A percentile compares a stretch with the other conserved stretches of the same genome.
Evolutionary conservation across 2,888 invertebrate genomes (phyloP).

Genomic region (Morpho deidamia): DNA sequence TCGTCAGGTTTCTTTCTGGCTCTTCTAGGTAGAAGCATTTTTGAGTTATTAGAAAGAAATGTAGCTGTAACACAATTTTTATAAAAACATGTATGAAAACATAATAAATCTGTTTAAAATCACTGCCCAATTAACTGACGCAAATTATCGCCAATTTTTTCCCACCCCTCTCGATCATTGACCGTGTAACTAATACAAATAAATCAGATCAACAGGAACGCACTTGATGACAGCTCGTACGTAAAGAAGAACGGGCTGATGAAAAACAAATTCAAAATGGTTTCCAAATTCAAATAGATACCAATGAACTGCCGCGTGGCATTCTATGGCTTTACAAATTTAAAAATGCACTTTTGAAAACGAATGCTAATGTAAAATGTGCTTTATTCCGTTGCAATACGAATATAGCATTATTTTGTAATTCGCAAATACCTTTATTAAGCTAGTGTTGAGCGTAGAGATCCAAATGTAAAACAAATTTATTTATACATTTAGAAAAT

Average conservation of each 20-base stretch:
- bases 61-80: too few relatives aligned
- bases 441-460: slow-evolving; percentile 12
- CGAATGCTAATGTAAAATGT: not conserved
- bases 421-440: not conserved
- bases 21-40: too few relatives aligned
- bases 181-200: slow-evolving; percentile 61
- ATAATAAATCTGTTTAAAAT: not conserved
- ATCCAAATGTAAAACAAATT: slow-evolving; percentile 16
- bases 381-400: slow-evolving; percentile 3
- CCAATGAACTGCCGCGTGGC: slow-evolving; percentile 72
- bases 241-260: slow-evolving; percentile 63
- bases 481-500: slow-evolving; percentile 1
- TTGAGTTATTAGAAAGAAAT: too few relatives aligned
- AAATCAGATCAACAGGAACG: slow-evolving; percentile 54
- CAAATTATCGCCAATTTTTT: slow-evolving; percentile 40
- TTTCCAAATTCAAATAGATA: slow-evolving; percentile 73
- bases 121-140: slow-evolving; percentile 33
- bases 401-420: not conserved
- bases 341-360: slow-evolving; percentile 4
- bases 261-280: slow-evolving; percentile 72
- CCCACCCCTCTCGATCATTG: slow-evolving; percentile 44
- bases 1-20: too few relatives aligned
- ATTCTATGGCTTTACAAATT: slow-evolving; percentile 31
- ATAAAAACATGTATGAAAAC: too few relatives aligned
- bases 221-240: slow-evolving; percentile 65